Evolutionary conservation across 1,140 invertebrate species (phyloP), one percentile per base, ranked within the genome.

Genomic region (Sitodiplosis mosellana): DNA sequence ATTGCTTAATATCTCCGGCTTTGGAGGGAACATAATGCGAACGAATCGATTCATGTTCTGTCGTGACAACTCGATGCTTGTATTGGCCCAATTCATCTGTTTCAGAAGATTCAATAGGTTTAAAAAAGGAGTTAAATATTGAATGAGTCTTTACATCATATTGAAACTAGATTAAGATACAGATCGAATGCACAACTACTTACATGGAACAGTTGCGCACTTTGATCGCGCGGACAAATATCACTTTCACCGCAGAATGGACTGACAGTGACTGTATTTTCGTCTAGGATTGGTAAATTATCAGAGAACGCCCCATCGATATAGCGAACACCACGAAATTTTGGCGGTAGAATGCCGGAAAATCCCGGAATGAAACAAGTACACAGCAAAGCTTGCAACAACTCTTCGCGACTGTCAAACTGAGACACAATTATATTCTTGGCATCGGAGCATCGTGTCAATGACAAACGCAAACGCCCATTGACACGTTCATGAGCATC

Each of bases 211-310:
- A 87, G 65, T 64, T 87, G 82, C n/a, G 81, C 82, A 48, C 81
- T 84, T 48, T 80, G 70, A 65, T 98, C 94, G 46, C 81, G 72
- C 0, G 95, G 95, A 68, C 95, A 99, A 54, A 99, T 99, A 62
- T 99, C 94, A 59, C 82, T 89, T 65, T 98, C 93, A 1, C 95
- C 95, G 58, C 89, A 89, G 67, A 99, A 99, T 0, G 95, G 95
- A 58, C 87, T 92, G 19, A 99, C 87, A 0, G 93, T 97, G 48
- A 99, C 83, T 0, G 95, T 99, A 58, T 94, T 83, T 59, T 90
- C 83, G 64, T 99, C 89, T 12, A 96, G 63, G 2, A 85, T 80
- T 2, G 93, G 92, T 54, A 97, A 69, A 71, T 99, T 99, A 56
- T 98, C 85, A 48, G 87, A 93, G 57, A 95, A 87, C 6, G 92